These are phyloP conservation scores for Nerophis ophidion DNA, from an alignment of 2,113 vertebrate species.

Conservation along the genomic window DNA sequence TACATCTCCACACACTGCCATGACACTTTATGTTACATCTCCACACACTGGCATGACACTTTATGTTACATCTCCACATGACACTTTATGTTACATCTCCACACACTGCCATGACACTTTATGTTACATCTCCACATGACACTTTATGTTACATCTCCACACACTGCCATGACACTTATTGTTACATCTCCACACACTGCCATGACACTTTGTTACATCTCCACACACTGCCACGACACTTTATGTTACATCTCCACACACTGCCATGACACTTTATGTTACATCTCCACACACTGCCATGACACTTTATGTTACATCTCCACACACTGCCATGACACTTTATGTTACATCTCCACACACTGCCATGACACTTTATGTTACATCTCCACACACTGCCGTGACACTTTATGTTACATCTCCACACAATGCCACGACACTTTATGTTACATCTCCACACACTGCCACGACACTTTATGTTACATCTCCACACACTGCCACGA, in stretches of 20 bases:
- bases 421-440: constrained; percentile 32
- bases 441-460: constrained; percentile 52
- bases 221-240: no score
- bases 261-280: constrained; percentile 34
- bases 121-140: no score
- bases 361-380: constrained; percentile 35
- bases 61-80: no score
- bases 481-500: constrained; percentile 33
- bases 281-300: constrained; percentile 39
- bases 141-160: constrained; percentile 55
- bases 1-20: constrained; percentile 42
- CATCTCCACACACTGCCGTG: constrained; percentile 36
- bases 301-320: constrained; percentile 44
- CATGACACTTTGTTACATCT: no score
- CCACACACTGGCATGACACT: constrained; percentile 28
- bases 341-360: constrained; percentile 54
- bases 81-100: constrained; percentile 54
- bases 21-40: constrained; percentile 42
- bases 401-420: constrained; percentile 46
- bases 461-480: constrained; percentile 38
- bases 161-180: constrained; percentile 18
- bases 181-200: constrained; percentile 47
- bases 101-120: constrained; percentile 23
- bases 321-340: constrained; percentile 30
- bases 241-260: constrained; percentile 55